Evolutionary conservation across 2,888 invertebrate species (phyloP).

Genomic region (Agrotis clavis): DNA sequence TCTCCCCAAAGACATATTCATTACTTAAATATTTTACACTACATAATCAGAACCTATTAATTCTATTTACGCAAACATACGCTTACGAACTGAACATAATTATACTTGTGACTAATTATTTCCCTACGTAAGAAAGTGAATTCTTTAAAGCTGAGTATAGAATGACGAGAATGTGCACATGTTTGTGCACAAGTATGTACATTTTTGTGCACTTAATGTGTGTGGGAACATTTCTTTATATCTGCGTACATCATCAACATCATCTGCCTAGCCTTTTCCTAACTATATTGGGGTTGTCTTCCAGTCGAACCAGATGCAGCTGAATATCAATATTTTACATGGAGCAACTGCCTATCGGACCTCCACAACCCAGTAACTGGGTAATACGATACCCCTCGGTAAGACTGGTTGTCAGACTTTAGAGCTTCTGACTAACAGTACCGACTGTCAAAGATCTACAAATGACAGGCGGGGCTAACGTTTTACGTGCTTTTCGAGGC

Average conservation of each 20-base stretch:
- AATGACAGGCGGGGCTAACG: too few species aligned
- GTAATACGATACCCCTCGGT: too few species aligned
- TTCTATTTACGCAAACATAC: constrained; percentile 63
- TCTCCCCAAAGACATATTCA: constrained; percentile 29
- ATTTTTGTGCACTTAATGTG: constrained; percentile 17
- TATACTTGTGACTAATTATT: constrained; percentile 74
- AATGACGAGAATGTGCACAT: constrained; percentile 26
- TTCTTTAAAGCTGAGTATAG: constrained; percentile 54
- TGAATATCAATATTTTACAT: too few species aligned
- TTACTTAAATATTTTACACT: constrained; percentile 39
- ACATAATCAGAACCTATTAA: constrained; percentile 48
- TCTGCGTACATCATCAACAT: neutral
- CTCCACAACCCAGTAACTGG: too few species aligned
- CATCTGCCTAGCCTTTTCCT: too few species aligned
- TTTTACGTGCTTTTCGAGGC: too few species aligned
- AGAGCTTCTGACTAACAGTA: too few species aligned
- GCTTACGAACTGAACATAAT: constrained; percentile 47
- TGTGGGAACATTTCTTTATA: constrained; percentile 46
- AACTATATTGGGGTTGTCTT: too few species aligned
- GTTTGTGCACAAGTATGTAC: constrained; percentile 12
- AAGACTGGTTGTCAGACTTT: too few species aligned
- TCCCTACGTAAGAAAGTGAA: constrained; percentile 77
- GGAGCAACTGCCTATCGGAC: too few species aligned
- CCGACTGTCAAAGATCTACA: too few species aligned
- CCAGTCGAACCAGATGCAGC: too few species aligned